phyloP scores from a whole-genome alignment of 2,888 invertebrate genomes.

The Tupiocoris notatus region DNA sequence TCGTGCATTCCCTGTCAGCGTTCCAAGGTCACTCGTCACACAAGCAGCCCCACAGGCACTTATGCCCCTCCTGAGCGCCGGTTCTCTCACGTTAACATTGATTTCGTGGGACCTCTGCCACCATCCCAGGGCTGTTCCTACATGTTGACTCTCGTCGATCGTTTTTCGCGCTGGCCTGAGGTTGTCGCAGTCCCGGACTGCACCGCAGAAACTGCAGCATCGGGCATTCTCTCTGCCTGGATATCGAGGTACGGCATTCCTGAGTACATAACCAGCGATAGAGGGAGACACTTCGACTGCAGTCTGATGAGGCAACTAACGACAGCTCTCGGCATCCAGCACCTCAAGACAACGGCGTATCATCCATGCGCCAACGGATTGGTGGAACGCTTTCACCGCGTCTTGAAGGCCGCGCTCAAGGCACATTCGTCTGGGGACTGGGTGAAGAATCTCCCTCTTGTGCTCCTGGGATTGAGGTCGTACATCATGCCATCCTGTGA shows the following conservation, averaged over 20 bases:
- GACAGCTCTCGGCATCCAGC: background rate
- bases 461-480: background rate
- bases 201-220: conserved; percentile 53
- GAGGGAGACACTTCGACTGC: background rate
- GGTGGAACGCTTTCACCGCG: background rate
- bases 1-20: conserved; percentile 49
- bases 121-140: conserved; percentile 49
- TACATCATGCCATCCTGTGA: background rate
- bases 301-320: background rate
- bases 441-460: background rate
- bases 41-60: background rate
- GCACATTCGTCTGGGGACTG: background rate
- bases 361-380: background rate
- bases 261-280: conserved; percentile 34
- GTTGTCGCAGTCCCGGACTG: conserved; percentile 52
- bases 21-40: background rate
- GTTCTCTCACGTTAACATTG: too few relatives aligned
- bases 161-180: conserved; percentile 54
- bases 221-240: conserved; percentile 53
- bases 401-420: background rate
- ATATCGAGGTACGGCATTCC: conserved; percentile 49
- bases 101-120: conserved; percentile 14
- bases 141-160: conserved; percentile 52
- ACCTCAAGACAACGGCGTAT: background rate
- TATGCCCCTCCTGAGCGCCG: conserved; percentile 52